These are phyloP conservation scores for Cyanocitta stelleri DNA, from an alignment of 2,113 vertebrate genomes.

Conservation along the genomic window DNA sequence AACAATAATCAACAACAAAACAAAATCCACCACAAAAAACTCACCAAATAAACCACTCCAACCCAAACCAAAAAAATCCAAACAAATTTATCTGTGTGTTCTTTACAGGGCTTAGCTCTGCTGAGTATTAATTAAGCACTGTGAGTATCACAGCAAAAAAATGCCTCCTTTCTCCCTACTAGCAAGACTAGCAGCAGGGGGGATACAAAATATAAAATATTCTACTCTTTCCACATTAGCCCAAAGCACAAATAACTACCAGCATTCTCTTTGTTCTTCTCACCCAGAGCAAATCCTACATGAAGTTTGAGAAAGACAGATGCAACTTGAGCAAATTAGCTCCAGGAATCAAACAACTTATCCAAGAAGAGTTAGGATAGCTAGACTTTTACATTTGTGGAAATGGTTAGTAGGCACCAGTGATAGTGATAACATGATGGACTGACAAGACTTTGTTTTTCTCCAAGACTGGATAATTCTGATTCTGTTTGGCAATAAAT, in stretches of 20 bases:
- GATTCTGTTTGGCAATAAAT: slow-evolving; percentile 18
- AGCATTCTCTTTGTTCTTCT: slow-evolving; percentile 54
- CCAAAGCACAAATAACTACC: slow-evolving; percentile 19
- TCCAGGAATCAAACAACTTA: slow-evolving; percentile 50
- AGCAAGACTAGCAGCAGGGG: slow-evolving; percentile 1
- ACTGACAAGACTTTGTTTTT: slow-evolving; percentile 49
- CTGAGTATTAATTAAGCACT: neutral
- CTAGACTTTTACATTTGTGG: slow-evolving; percentile 15
- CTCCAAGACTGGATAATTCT: slow-evolving; percentile 37
- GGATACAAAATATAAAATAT: slow-evolving; percentile 3
- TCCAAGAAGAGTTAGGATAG: slow-evolving; percentile 27
- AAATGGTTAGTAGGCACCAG: slow-evolving; percentile 33
- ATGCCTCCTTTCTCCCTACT: neutral
- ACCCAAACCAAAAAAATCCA: too few relatives aligned
- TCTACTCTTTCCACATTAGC: neutral
- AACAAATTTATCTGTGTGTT: neutral
- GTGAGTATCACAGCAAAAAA: neutral
- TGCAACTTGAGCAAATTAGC: slow-evolving; percentile 36
- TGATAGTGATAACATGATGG: slow-evolving; percentile 43
- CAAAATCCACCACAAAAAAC: neutral
- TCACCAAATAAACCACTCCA: too few relatives aligned
- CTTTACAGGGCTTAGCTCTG: neutral
- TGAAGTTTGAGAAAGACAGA: slow-evolving; percentile 23
- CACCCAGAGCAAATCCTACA: slow-evolving; percentile 38
- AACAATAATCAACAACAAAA: neutral